A percentile compares a stretch with the other conserved stretches of the same genome.
Evolutionary conservation across 2,888 invertebrate genomes (phyloP).

Genomic region (Apantesis nais): DNA sequence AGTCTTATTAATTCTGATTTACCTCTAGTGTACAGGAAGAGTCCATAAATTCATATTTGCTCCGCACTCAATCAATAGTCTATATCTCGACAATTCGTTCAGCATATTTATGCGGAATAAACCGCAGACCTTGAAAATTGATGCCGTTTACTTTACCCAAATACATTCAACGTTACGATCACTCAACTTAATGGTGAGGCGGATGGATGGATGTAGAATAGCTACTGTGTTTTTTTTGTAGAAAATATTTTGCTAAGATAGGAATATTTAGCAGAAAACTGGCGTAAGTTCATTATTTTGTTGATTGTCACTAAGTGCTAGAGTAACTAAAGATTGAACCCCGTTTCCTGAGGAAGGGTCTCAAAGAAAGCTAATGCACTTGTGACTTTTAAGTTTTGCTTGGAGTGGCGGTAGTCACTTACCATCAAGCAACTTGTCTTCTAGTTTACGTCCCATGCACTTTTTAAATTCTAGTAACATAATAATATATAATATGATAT

Average conservation of each 20-base stretch:
- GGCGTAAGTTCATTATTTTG: too few species aligned
- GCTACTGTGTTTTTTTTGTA: conserved; percentile 25
- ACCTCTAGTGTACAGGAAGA: neutral
- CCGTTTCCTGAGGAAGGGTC: too few species aligned
- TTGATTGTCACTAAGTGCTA: neutral
- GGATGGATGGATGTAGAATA: conserved; percentile 32
- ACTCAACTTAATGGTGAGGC: conserved; percentile 35
- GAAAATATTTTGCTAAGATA: neutral
- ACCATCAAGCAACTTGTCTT: too few species aligned
- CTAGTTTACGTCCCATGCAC: too few species aligned
- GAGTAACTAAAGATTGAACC: too few species aligned
- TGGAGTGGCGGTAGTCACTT: too few species aligned
- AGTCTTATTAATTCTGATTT: neutral
- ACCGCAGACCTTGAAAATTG: conserved; percentile 35
- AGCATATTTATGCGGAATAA: conserved; percentile 24
- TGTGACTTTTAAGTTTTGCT: too few species aligned
- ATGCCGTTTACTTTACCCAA: conserved; percentile 39
- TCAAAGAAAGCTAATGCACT: too few species aligned
- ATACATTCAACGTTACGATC: conserved; percentile 34
- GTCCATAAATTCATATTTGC: conserved; percentile 13
- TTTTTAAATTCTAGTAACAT: too few species aligned
- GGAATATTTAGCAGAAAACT: neutral
- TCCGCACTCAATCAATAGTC: conserved; percentile 11
- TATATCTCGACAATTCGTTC: conserved; percentile 18
- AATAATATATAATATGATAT: neutral